A percentile compares a stretch with the other conserved stretches of the same genome.
Evolutionary conservation across 2,797 vertebrate species (phyloP).

Genomic region (Characodon lateralis): DNA sequence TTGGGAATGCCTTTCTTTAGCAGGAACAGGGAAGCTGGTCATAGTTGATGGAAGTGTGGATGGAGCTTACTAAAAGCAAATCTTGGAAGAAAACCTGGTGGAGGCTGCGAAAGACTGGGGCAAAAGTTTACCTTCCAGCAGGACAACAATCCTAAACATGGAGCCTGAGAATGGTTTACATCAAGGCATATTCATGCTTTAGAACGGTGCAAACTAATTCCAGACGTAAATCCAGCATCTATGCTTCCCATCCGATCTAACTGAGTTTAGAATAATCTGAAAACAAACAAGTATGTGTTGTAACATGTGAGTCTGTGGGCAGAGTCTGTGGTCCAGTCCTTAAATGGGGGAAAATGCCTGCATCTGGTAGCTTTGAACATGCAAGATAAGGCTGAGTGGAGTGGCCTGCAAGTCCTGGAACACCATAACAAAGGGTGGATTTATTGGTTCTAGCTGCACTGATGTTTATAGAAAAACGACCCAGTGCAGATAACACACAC

Average conservation of each 20-base stretch:
- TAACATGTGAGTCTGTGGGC: background rate
- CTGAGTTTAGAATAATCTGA: background rate
- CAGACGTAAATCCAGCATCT: background rate
- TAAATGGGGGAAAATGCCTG: conserved; percentile 13
- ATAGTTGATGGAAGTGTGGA: background rate
- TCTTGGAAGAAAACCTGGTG: background rate
- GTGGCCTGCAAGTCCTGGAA: conserved; percentile 37
- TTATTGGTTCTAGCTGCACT: conserved; percentile 48
- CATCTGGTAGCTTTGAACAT: conserved; percentile 22
- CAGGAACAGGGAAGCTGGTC: background rate
- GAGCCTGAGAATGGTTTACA: background rate
- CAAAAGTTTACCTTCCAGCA: background rate
- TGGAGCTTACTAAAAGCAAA: background rate
- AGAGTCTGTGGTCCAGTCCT: background rate
- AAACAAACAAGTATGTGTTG: background rate
- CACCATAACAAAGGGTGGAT: conserved; percentile 53
- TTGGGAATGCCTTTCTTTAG: background rate
- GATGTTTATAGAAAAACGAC: conserved; percentile 44
- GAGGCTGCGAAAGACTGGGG: background rate
- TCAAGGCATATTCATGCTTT: background rate
- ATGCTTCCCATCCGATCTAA: too few relatives aligned
- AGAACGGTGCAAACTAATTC: background rate
- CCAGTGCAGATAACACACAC: conserved; percentile 44
- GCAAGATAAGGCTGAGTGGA: conserved; percentile 52
- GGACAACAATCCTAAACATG: background rate